Base-by-base conservation (phyloP, 2,797 vertebrate species). In the Amphiprion clarkii region DNA sequence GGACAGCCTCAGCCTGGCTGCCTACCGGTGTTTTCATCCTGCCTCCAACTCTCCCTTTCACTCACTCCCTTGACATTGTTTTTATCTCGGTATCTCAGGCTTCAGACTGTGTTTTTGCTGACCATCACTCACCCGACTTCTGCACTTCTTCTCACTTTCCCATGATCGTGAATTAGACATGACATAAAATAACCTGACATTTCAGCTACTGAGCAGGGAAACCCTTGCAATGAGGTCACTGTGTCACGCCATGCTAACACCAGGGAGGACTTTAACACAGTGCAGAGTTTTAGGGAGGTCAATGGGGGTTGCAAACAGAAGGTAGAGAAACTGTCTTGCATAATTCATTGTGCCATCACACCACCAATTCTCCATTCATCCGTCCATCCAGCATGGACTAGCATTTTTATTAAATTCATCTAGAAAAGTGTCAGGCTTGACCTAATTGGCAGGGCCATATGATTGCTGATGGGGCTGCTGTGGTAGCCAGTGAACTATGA, bases 341-440 rank as follows among this genome's bases (percentile, higher is more conserved):
- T 39, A 39, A 39, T 39, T 39, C 36, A 39, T 39, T 39, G 36
- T 12, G 36, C 36, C 36, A 39, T 39, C 36, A 39, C 36, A 39
- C 3, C 36, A 39, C 36, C 10, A 8, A 39, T 39, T 11, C 36
- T 11, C 36, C 36, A 39, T 33, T 90, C 23, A 90, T 65, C 79
- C 71, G 7, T 53, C 68, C 76, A 78, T 71, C 62, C 67, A 59
- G 79, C 78, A 42, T 67, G 46, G 67, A 74, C 39, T 48, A 25
- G 56, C 72, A 69, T 83, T 57, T 71, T 82, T 81, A 78, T 87
- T 74, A 58, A 78, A 65, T 62, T 92, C 82, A 85, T 82, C 81
- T 82, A 79, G 81, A 90, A 86, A 74, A 69, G 36, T 19, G 52
- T 40, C 16, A 27, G 58, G 49, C 73, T 74, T 75, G 78, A 87